Base-by-base conservation (phyloP, 2,113 vertebrate genomes). In the Lagenorhynchus albirostris region DNA sequence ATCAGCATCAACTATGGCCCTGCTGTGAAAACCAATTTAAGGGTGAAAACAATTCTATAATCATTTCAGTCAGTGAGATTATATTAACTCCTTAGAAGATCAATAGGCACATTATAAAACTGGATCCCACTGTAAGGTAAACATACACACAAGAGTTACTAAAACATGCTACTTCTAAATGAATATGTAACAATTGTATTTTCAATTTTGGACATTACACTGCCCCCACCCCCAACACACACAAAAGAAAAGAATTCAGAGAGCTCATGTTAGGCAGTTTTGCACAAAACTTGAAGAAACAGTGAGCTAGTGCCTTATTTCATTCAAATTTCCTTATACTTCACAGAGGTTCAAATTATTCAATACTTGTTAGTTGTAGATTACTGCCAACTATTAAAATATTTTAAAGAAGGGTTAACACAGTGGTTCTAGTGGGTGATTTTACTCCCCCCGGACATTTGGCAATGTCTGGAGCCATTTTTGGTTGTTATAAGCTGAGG, bases 261-360 rank as follows among this genome's bases (percentile, higher is more conserved):
- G 44, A 89, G 77, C 8, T 53, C 29, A 63, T 55, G 41, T 67
- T 91, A 21, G 14, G 63, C 71, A 79, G 10, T 82, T 88, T 81
- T 70, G 21, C 67, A 89, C 47, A 91, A 94, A 94, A 67, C 31
- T 68, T 96, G 55, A 83, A 92, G 26, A 92, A 93, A 92, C 8
- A 70, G 71, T 92, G 20, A 36, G 4, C 5, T 67, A 77, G 17
- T 86, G 41, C 50, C 33, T 36, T 70, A 23, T 67, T 93, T 85
- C 26, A 96, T 93, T 92, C 67, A 95, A 92, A 96, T 94, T 77
- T 95, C 47, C 50, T 83, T 96, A 87, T 53, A n/a, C 21, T n/a
- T 79, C 20, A 79, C 20, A 55, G 53, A 79, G 33, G 33, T 79
- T 79, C 77, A 58, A 58, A 31, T 89, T 91, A 89, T 62, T 95